Conservation (phyloP, 2,113 vertebrate genomes). For the Melanotaenia duboulayi region DNA sequence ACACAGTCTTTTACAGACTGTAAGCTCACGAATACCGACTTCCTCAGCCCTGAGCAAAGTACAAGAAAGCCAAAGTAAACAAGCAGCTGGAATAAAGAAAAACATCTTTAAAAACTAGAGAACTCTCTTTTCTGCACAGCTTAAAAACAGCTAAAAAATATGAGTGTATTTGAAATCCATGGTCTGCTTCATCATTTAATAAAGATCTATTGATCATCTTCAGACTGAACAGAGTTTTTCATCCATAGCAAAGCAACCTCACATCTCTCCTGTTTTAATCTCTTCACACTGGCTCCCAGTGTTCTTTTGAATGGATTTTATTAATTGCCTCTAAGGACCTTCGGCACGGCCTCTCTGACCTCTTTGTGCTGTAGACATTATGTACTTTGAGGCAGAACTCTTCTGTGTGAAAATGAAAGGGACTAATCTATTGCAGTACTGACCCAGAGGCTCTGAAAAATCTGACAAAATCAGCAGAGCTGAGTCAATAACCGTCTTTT, state of each 20-base stretch:
- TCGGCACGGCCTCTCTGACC: not conserved
- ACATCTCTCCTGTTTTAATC: too few relatives aligned
- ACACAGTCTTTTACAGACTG: not conserved
- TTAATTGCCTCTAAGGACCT: not conserved
- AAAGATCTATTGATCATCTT: not conserved
- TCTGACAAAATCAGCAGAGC: too few relatives aligned
- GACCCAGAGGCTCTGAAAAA: not conserved
- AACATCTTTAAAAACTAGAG: slow-evolving; percentile 1
- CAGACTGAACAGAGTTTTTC: not conserved
- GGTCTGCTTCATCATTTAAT: not conserved
- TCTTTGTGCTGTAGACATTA: not conserved
- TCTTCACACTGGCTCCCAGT: not conserved
- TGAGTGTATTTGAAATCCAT: not conserved
- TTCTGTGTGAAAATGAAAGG: not conserved
- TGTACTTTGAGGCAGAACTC: not conserved
- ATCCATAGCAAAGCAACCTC: not conserved
- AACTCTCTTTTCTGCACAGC: too few relatives aligned
- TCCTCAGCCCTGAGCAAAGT: slow-evolving; percentile 3
- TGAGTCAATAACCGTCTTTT: too few relatives aligned
- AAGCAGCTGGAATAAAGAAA: slow-evolving; percentile 17
- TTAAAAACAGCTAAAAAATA: too few relatives aligned
- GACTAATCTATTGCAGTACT: not conserved
- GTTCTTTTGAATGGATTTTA: not conserved
- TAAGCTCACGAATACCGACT: slow-evolving; percentile 2
- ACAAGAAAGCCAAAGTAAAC: slow-evolving; percentile 8